Conservation (phyloP, 2,113 vertebrate genomes). For the Machaerirhynchus nigripectus region DNA sequence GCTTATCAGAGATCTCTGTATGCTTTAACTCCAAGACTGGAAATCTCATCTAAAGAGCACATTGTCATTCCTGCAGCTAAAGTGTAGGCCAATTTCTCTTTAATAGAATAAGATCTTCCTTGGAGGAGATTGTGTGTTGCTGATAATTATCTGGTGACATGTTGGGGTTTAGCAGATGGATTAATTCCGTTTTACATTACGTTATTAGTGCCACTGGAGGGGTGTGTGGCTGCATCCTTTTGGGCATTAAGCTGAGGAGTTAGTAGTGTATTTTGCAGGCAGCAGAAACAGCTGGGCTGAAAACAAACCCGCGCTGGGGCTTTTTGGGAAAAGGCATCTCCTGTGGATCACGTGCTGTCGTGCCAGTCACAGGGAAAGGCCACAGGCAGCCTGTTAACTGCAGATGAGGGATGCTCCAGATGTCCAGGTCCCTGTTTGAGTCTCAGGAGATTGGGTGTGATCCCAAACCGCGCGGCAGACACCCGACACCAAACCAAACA, state of each 20-base stretch:
- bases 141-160: conserved; percentile 71
- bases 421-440: neutral
- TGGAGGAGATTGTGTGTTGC: conserved; percentile 49
- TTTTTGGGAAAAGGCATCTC: neutral
- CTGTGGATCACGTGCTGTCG: rapidly evolving
- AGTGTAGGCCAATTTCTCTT: conserved; percentile 60
- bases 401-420: neutral
- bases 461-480: neutral
- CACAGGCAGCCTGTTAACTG: neutral
- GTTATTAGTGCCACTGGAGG: conserved; percentile 24
- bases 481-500: rapidly evolving
- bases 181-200: conserved; percentile 67
- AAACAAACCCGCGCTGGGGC: neutral
- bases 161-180: conserved; percentile 69
- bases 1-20: neutral
- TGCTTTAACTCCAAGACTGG: neutral
- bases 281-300: neutral
- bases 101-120: conserved; percentile 73
- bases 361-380: neutral
- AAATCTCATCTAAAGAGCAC: conserved; percentile 50
- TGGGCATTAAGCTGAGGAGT: neutral
- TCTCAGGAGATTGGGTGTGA: neutral
- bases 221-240: neutral
- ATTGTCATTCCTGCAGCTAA: conserved; percentile 44
- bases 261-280: neutral